Percentiles rank a stretch among this genome's conserved stretches.
Conservation (phyloP, 2,888 invertebrate species). For the Diplazon laetatorius region DNA sequence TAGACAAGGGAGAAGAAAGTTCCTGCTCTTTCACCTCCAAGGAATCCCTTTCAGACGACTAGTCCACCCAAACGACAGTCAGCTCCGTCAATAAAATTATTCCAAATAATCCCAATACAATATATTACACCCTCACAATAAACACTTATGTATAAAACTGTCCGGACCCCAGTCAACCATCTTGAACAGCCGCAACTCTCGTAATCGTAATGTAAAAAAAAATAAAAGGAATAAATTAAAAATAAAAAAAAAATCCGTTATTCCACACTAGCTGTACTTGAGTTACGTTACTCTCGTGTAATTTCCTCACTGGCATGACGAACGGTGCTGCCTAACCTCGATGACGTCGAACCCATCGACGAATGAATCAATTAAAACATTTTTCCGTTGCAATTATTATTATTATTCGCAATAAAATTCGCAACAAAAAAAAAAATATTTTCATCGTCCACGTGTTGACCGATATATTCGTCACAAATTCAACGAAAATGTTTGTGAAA, state of each 20-base stretch:
- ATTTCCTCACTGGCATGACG: slow-evolving; percentile 65
- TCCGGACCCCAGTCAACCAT: slow-evolving; percentile 62
- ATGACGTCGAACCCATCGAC: neutral
- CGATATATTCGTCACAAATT: neutral
- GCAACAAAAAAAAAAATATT: too few species aligned
- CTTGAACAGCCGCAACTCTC: slow-evolving; percentile 70
- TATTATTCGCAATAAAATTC: too few species aligned
- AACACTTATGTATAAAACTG: slow-evolving; percentile 48
- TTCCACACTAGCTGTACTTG: slow-evolving; percentile 61
- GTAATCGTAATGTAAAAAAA: slow-evolving; percentile 69
- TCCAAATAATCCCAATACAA: slow-evolving; percentile 5
- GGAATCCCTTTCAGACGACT: neutral
- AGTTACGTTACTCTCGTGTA: slow-evolving; percentile 78
- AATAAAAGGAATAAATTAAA: slow-evolving; percentile 28
- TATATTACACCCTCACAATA: slow-evolving; percentile 2
- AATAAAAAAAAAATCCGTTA: slow-evolving; percentile 73
- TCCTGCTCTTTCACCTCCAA: neutral
- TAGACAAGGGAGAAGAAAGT: neutral
- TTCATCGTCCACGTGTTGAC: neutral
- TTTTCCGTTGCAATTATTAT: neutral
- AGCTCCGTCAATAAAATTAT: neutral
- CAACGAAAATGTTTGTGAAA: neutral
- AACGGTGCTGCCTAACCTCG: slow-evolving; percentile 58
- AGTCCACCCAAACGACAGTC: neutral
- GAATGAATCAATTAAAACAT: neutral